A percentile compares a stretch with the other conserved stretches of the same genome.
Conservation (phyloP, 2,797 vertebrate genomes). For the Enteromius mattozi region DNA sequence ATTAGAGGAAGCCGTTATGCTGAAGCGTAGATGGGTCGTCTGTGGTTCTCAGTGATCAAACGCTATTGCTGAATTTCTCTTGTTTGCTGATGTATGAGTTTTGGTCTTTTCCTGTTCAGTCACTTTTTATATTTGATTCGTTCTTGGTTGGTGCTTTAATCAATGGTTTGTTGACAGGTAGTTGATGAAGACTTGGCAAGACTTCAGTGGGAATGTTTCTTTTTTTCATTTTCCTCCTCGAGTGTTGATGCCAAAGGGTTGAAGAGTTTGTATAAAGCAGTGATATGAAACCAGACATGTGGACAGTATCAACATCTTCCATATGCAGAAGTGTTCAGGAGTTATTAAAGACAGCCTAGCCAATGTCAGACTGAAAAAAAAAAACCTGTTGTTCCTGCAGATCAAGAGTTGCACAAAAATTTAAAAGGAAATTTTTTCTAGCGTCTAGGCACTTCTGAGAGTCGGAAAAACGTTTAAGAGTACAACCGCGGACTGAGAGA, state of each 20-base stretch:
- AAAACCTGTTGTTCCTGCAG: not conserved
- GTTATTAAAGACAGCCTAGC: conserved; percentile 25
- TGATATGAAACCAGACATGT: conserved; percentile 49
- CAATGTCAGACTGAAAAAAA: conserved; percentile 3
- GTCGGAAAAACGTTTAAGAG: not conserved
- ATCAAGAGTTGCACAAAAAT: conserved; percentile 33
- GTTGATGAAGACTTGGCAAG: conserved; percentile 51
- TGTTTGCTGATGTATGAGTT: conserved; percentile 56
- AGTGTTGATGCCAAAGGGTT: conserved; percentile 45
- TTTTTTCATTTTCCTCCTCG: conserved; percentile 1
- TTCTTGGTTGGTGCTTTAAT: conserved; percentile 56
- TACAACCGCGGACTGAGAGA: not conserved
- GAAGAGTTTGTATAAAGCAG: conserved; percentile 47
- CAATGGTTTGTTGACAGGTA: conserved; percentile 53
- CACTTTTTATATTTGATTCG: conserved; percentile 51
- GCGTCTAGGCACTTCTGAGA: not conserved
- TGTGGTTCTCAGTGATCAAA: conserved; percentile 56
- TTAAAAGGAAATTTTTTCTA: conserved; percentile 19
- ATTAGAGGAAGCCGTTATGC: conserved; percentile 55
- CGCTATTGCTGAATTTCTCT: conserved; percentile 47
- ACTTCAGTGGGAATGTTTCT: conserved; percentile 43
- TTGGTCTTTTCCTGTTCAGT: conserved; percentile 48
- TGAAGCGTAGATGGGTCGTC: conserved; percentile 49
- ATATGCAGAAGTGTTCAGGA: conserved; percentile 33
- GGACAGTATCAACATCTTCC: conserved; percentile 45